Evolutionary conservation across 2,797 vertebrate species (phyloP).

Genomic region (Etheostoma nigrum): DNA sequence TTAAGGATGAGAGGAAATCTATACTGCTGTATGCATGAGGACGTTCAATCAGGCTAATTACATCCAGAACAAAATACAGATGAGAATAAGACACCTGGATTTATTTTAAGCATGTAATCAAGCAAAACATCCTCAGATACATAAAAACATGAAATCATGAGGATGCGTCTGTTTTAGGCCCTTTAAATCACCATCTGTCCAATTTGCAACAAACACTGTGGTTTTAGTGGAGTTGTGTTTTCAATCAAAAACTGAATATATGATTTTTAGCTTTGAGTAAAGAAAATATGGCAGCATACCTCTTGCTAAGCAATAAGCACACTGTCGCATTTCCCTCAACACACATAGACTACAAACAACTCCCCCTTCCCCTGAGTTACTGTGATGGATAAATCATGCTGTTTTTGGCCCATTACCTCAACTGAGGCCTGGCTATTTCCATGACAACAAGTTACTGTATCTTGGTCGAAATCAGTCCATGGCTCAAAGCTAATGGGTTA

Average conservation of each 20-base stretch:
- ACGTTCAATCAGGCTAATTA: slow-evolving; percentile 75
- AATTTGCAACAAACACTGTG: not conserved
- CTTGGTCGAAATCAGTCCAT: slow-evolving; percentile 63
- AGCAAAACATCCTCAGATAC: slow-evolving; percentile 50
- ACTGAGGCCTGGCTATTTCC: slow-evolving; percentile 65
- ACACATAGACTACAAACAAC: slow-evolving; percentile 32
- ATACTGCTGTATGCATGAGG: slow-evolving; percentile 61
- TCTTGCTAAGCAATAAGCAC: not conserved
- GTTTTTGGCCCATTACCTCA: slow-evolving; percentile 62
- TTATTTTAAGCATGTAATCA: slow-evolving; percentile 49
- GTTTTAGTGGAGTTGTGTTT: slow-evolving; percentile 1
- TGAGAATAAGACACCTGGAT: slow-evolving; percentile 53
- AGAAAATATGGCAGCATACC: slow-evolving; percentile 14
- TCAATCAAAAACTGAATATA: slow-evolving; percentile 15
- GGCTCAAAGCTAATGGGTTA: slow-evolving; percentile 68
- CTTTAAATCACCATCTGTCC: slow-evolving; percentile 55
- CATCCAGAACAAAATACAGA: slow-evolving; percentile 51
- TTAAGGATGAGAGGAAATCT: slow-evolving; percentile 50
- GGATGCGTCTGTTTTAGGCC: slow-evolving; percentile 33
- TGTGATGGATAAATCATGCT: slow-evolving; percentile 59
- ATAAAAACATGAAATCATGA: slow-evolving; percentile 66
- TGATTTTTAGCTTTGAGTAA: slow-evolving; percentile 7
- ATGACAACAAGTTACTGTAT: slow-evolving; percentile 76
- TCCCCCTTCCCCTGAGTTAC: slow-evolving; percentile 19
- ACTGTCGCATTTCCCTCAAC: not conserved